Base-by-base conservation (phyloP, 2,888 invertebrate species). In the Argyra leucocephala region DNA sequence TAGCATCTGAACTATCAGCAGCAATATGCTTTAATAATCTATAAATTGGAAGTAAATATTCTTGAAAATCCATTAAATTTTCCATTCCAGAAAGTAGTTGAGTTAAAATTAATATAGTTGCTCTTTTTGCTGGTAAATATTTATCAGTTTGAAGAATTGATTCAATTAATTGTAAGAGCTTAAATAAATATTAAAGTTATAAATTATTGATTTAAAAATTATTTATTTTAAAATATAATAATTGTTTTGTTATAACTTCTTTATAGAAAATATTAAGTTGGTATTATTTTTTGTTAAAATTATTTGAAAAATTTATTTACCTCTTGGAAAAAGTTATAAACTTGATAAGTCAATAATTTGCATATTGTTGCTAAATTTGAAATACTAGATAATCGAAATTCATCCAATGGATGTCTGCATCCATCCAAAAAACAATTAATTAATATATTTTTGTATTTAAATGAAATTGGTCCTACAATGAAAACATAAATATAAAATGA, bases 241-340 rank as follows among this genome's bases (percentile, higher is more conserved):
- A 21, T 21, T 21, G n/a, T 21, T 21, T 3, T 21, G n/a, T n/a
- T 18, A 10, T 48, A 9, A 6, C n/a, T 48, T 18, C 7, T 10
- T 10, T 37, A n/a, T n/a, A n/a, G n/a, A n/a, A n/a, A n/a, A 58
- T 21, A 37, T 37, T 10, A 37, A 22, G 12, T 58, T 21, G 22
- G 7, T 5, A 22, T 58, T 58, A 22, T 7, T 58, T 58, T 58
- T 58, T 21, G 58, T 58, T 57, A 12, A 21, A 57, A 57, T 57
- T 58, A 31, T 18, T 57, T n/a, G 3, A 58, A 7, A 64, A 22
- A 63, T 36, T 61, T 24, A 24, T 15, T 57, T 68, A 75, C 76
- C 70, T 80, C 80, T 66, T 80, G 73, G 64, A 80, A 80, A 67
- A 76, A 79, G 58, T 71, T 71, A 6, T 78, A 76, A 21, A 80